phyloP scores from a whole-genome alignment of 2,797 vertebrate species.

The Arrhamphus sclerolepis region DNA sequence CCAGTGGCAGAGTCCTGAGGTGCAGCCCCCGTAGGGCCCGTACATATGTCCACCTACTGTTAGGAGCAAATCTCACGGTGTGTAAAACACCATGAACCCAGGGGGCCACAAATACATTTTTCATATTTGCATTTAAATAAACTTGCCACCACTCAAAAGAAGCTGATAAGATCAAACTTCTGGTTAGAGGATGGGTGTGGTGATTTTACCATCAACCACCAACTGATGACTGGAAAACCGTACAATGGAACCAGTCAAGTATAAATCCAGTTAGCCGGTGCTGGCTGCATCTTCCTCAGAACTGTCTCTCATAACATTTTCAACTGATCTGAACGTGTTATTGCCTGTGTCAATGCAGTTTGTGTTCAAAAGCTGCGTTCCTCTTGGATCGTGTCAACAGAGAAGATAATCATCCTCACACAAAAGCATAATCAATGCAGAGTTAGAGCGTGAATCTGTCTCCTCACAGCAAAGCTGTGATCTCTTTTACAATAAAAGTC shows the following conservation, averaged over 20 bases:
- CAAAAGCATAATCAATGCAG: not conserved
- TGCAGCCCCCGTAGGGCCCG: slow-evolving; percentile 27
- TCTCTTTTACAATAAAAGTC: slow-evolving; percentile 20
- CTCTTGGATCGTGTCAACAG: not conserved
- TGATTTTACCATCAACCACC: not conserved
- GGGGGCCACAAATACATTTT: slow-evolving; percentile 3
- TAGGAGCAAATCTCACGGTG: slow-evolving; percentile 34
- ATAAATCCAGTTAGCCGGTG: not conserved
- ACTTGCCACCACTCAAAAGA: not conserved
- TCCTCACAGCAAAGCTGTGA: slow-evolving; percentile 1
- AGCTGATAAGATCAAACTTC: not conserved
- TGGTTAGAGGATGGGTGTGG: not conserved
- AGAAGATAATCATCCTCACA: not conserved
- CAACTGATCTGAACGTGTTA: not conserved
- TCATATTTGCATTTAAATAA: slow-evolving; percentile 5
- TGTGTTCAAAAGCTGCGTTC: not conserved
- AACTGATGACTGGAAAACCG: not conserved
- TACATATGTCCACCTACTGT: slow-evolving; percentile 53
- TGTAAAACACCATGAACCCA: slow-evolving; percentile 22
- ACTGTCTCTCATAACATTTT: not conserved
- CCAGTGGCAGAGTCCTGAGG: slow-evolving; percentile 62
- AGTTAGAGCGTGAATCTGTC: not conserved
- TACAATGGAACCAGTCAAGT: not conserved
- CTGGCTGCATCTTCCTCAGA: not conserved
- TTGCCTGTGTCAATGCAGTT: not conserved